Conservation (phyloP, 1,140 invertebrate species). For the Watersipora subatra region DNA sequence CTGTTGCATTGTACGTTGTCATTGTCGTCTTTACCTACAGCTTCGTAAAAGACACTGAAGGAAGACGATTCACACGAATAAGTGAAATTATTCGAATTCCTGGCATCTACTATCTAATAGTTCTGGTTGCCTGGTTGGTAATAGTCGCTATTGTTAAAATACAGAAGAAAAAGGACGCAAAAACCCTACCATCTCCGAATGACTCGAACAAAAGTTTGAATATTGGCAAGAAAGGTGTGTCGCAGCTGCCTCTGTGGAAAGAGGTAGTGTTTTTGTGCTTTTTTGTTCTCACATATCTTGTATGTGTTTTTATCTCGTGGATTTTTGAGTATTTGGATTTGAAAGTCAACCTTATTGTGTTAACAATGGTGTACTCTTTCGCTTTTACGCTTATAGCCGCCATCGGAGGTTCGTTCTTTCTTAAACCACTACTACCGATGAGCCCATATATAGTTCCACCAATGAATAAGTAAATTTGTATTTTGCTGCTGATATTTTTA, state of each 20-base stretch:
- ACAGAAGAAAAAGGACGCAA: not conserved
- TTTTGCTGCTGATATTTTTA: no score
- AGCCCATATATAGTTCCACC: no score
- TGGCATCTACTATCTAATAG: constrained; percentile 5
- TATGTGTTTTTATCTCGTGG: not conserved
- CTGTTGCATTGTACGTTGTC: constrained; percentile 4
- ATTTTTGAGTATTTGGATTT: not conserved
- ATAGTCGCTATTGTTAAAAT: constrained; percentile 3
- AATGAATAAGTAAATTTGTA: no score
- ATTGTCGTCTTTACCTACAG: constrained; percentile 10
- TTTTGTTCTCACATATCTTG: not conserved
- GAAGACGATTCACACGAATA: constrained; percentile 6
- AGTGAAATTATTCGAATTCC: constrained; percentile 9
- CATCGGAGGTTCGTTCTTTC: not conserved
- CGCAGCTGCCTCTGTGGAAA: not conserved
- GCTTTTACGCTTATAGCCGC: not conserved
- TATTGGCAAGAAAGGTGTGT: not conserved
- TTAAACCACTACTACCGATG: no score
- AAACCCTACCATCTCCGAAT: not conserved
- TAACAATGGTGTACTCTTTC: not conserved
- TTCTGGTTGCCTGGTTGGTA: constrained; percentile 1
- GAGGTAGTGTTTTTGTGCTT: not conserved
- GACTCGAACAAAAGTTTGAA: not conserved
- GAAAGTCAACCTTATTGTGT: not conserved
- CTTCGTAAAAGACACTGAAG: constrained; percentile 8